Evolutionary conservation across 2,888 invertebrate genomes (phyloP), one percentile per base, ranked within the genome.

Genomic region (Azorinus chamasolen): DNA sequence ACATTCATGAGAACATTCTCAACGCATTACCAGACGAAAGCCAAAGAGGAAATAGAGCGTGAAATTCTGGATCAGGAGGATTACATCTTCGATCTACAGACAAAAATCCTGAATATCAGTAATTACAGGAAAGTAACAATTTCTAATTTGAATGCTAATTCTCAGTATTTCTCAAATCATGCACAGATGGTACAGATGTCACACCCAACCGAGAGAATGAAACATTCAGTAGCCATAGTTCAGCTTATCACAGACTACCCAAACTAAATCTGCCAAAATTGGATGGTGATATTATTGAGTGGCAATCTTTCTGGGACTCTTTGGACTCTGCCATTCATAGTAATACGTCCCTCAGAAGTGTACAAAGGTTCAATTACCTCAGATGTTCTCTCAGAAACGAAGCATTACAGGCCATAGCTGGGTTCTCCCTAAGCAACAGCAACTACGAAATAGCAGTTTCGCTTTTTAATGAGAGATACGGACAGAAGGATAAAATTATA

Each of bases 401-500:
- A 24, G 37, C 77, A 14, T 58, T 53, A n/a, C 16, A 22, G 5
- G 64, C 59, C 1, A 68, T 72, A 10, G 37, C 4, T 2, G 72
- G 69, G n/a, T 72, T 78, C 32, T 27, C 64, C 18, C 48, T 68
- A 10, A 78, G 66, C 22, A 51, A 77, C 43, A 48, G 32, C 25
- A 57, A 62, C 18, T 69, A 69, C 32, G 16, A 10, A 5, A 43
- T 20, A 37, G 51, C 54, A 5, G 37, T 62, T 5, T 24, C 16
- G 6, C 39, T 70, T 12, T 48, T 55, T 6, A 18, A 55, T 12
- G 54, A 54, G 25, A 16, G 59, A 3, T 69, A 45, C 27, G 61
- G 62, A 25, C 22, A 68, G 41, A 41, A 41, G 25, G 27, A 66
- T 48, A 66, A 66, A 18, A 66, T 68, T 12, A 51, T 53, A 1